Evolutionary conservation across 2,888 invertebrate genomes (phyloP), one percentile per base, ranked within the genome.

Genomic region (Syrphus vitripennis): DNA sequence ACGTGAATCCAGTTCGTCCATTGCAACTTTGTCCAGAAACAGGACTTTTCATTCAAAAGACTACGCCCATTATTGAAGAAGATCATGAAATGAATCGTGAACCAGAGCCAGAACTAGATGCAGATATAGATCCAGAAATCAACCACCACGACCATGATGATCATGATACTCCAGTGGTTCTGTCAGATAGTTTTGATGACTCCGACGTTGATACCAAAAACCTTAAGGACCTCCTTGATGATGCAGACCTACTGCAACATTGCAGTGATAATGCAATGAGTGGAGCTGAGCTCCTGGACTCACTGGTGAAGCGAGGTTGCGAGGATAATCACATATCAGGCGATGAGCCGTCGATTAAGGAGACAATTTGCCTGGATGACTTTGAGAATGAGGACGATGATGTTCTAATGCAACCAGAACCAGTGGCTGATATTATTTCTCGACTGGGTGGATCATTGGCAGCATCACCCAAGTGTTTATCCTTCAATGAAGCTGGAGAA

Each of bases 371-470:
- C 57, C 79, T 89, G 40, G 92, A 92, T 10, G 93, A 93, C 76
- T 94, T 94, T 88, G 92, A 90, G 4, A 93, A 93, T 63, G 93
- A 93, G 59, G 93, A 93, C 69, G 93, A 93, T 12, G 93, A 93
- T 67, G 92, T 93, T 87, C 88, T 94, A 72, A 89, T 94, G 81
- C 91, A 91, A 63, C 92, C 91, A 9, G 93, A 93, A 79, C 94
- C 94, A 1, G 93, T 94, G 7, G 92, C 93, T 3, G 95, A 95
- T 89, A 95, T 95, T 82, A 93, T 95, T 78, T 94, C 94, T 75
- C 92, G 95, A 50, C 92, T 95, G 42, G 94, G 95, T 88, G 94
- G 95, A 88, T 94, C 95, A 34, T 92, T 95, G 37, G 90, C 90
- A 21, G 91, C 91, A 40, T 91, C 93, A 5, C 92, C 92, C 45